Evolutionary conservation across 2,113 vertebrate species (phyloP), one percentile per base, ranked within the genome.

Genomic region (Deroptyus accipitrinus): DNA sequence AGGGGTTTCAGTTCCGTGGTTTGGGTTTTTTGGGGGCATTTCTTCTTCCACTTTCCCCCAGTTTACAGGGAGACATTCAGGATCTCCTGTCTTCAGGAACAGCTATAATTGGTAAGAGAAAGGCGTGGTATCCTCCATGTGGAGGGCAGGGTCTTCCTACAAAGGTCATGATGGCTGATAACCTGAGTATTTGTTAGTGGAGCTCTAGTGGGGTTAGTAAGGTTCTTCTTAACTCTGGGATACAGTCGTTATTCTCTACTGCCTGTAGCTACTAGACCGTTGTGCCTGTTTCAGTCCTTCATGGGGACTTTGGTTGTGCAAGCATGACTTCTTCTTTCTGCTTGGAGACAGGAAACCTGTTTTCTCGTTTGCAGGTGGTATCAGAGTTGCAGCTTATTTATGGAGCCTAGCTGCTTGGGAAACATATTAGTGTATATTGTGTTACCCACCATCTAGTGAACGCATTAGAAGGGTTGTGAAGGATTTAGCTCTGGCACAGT

Each of bases 351-450:
- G 37, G 27, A 95, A 88, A 46, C 13, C 3, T 61, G 1, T 82
- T 85, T 87, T 73, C n/a, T 89, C 31, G 42, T 30, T 82, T 85
- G 24, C 28, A 69, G 54, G 17, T 82, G 51, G 6, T 51, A 17
- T 49, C 17, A 22, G n/a, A 81, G 25, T 77, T 80, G 20, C 54
- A 52, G 41, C 4, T 78, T 48, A 19, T 48, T 70, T 19, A 5
- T 17, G 27, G 63, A 49, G 25, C 44, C 23, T 49, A 37, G 25
- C 30, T 2, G 3, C 22, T 31, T 17, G 30, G 76, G 41, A 52
- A 73, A 8, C 2, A 0, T 5, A 17, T 4, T 63, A 30, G 37
- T 5, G 31, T 33, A 0, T 15, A 12, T 24, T 39, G 48, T 4
- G 1, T 70, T 86, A 62, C 27, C 24, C 35, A 27, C 41, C 4